Percentiles rank a stretch among this genome's conserved stretches.
phyloP scores from a whole-genome alignment of 92 coral and sea anemone genomes.

The Isaurus tuberculatus region DNA sequence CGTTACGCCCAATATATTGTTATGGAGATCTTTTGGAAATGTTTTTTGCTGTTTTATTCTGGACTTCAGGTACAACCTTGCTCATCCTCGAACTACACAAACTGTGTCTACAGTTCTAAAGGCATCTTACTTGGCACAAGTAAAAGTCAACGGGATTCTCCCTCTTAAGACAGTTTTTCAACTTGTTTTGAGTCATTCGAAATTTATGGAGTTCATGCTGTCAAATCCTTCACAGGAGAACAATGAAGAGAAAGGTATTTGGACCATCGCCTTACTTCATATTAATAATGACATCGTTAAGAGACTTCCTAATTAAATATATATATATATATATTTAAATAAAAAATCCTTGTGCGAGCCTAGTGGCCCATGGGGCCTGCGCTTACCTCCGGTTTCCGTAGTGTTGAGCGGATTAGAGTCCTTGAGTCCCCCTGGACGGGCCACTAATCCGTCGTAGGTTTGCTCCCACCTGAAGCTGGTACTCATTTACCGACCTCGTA shows the following conservation, averaged over 20 bases:
- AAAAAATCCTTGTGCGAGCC: no score
- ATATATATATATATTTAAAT: no score
- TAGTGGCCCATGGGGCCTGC: no score
- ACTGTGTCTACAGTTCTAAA: constrained; percentile 62
- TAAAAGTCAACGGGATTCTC: constrained; percentile 42
- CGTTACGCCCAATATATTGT: background rate
- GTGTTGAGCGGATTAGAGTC: no score
- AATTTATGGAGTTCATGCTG: constrained; percentile 78
- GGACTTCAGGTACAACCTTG: constrained; percentile 10
- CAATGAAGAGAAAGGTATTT: constrained; percentile 60
- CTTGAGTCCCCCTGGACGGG: no score
- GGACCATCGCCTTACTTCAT: no score
- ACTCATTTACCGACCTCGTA: no score
- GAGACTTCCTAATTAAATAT: no score
- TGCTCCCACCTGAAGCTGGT: no score
- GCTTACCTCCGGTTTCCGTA: no score
- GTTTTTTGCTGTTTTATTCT: background rate
- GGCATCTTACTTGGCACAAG: constrained; percentile 51
- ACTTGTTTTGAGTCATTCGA: constrained; percentile 86
- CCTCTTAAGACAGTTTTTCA: constrained; percentile 82
- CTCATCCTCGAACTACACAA: constrained; percentile 48
- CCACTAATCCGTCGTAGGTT: no score
- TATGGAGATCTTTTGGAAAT: background rate
- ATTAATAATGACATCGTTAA: no score
- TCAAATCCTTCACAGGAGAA: constrained; percentile 14